These are phyloP conservation scores for Lepisosteus osseus DNA, from an alignment of 2,113 vertebrate species.

Conservation along the genomic window DNA sequence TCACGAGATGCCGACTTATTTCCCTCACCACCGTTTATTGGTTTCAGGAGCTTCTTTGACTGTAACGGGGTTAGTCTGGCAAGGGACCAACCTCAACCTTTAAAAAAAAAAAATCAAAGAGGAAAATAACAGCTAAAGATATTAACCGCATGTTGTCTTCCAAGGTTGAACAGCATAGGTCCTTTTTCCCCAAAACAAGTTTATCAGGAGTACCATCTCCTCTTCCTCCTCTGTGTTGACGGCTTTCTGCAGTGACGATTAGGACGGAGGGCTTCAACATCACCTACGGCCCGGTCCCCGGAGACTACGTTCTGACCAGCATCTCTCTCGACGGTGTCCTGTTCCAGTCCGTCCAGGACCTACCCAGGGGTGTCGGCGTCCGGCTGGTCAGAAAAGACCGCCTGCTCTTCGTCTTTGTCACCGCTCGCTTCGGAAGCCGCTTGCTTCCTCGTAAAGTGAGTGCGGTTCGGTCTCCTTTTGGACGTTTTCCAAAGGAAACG, in stretches of 20 bases:
- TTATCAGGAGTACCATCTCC: too few relatives aligned
- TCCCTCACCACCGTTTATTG: too few relatives aligned
- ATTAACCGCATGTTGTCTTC: too few relatives aligned
- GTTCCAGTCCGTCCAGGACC: not conserved
- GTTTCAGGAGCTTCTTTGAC: too few relatives aligned
- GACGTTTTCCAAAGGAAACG: too few relatives aligned
- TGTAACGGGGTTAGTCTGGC: too few relatives aligned
- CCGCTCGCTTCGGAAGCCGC: not conserved
- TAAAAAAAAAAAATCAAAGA: too few relatives aligned
- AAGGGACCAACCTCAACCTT: too few relatives aligned
- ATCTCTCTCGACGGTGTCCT: conserved; percentile 16
- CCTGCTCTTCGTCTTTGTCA: not conserved
- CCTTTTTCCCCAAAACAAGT: too few relatives aligned
- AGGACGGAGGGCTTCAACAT: conserved; percentile 6
- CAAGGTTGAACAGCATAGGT: too few relatives aligned
- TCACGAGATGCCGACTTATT: too few relatives aligned
- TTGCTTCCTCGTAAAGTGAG: conserved; percentile 15
- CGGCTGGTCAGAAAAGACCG: not conserved
- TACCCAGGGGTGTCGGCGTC: not conserved
- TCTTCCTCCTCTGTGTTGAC: not conserved
- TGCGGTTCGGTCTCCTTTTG: not conserved
- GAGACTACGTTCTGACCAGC: not conserved
- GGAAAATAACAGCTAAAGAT: too few relatives aligned
- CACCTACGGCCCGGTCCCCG: conserved; percentile 15
- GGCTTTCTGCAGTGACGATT: not conserved